These are phyloP conservation scores for Papilio dardanus DNA, from an alignment of 1,140 invertebrate genomes.

Conservation along the genomic window DNA sequence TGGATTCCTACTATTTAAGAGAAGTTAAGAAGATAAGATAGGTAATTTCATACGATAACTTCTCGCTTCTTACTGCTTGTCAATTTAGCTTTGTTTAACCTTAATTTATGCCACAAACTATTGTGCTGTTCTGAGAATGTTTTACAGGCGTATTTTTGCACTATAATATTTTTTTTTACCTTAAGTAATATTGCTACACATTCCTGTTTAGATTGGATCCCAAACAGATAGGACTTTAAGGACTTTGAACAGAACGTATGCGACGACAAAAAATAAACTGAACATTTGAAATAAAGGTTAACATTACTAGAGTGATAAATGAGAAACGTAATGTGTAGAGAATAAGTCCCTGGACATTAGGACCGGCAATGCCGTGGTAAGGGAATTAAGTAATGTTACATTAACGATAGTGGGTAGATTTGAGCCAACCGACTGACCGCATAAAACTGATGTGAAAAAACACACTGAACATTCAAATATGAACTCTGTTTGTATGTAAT, in stretches of 20 bases:
- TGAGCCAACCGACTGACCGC: constrained; percentile 3
- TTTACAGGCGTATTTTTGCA: no score
- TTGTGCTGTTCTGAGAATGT: no score
- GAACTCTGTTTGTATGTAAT: background rate
- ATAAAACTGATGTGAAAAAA: constrained; percentile 24
- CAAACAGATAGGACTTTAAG: no score
- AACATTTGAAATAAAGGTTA: background rate
- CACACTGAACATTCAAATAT: background rate
- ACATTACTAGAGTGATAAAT: background rate
- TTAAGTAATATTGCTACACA: no score
- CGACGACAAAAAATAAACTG: background rate
- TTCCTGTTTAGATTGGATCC: no score
- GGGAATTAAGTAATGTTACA: constrained; percentile 25
- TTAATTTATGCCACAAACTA: no score
- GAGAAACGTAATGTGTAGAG: background rate
- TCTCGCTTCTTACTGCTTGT: no score
- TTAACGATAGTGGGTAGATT: constrained; percentile 21
- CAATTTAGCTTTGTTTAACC: no score
- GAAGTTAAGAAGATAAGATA: no score
- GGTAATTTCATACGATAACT: no score
- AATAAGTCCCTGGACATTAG: constrained; percentile 17
- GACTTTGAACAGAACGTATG: no score
- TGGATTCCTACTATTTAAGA: background rate
- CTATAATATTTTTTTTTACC: no score
- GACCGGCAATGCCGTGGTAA: background rate